These are phyloP conservation scores for Molossus molossus DNA, from an alignment of 2,797 vertebrate species.

Conservation along the genomic window DNA sequence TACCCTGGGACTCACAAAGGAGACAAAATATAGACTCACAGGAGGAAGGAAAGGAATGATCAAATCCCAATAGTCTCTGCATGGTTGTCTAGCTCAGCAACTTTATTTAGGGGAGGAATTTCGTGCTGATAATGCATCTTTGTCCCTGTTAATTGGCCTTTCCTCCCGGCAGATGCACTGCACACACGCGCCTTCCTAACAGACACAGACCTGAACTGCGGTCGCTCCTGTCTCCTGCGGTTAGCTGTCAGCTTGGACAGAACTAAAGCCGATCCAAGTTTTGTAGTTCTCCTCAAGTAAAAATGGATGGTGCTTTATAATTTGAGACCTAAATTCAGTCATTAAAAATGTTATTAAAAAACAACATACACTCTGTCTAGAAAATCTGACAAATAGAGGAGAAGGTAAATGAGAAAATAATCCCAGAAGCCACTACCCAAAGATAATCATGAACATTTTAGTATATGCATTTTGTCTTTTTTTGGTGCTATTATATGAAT, in stretches of 20 bases:
- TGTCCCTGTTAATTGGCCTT: slow-evolving; percentile 46
- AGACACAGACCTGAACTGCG: neutral
- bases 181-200: slow-evolving; percentile 32
- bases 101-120: slow-evolving; percentile 40
- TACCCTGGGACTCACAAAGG: slow-evolving; percentile 86
- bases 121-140: slow-evolving; percentile 70
- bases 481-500: neutral
- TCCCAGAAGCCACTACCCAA: neutral
- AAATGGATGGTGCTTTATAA: slow-evolving; percentile 1
- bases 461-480: neutral
- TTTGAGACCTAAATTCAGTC: neutral
- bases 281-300: neutral
- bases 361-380: neutral
- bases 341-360: slow-evolving; percentile 42
- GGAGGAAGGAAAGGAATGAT: slow-evolving; percentile 81
- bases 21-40: slow-evolving; percentile 78
- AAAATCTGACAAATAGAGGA: neutral
- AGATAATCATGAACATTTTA: slow-evolving; percentile 15
- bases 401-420: slow-evolving; percentile 18
- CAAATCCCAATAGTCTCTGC: slow-evolving; percentile 66
- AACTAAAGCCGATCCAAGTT: slow-evolving; percentile 25
- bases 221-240: neutral
- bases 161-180: neutral
- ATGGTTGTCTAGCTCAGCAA: slow-evolving; percentile 48
- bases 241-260: neutral